These are phyloP conservation scores for Melieria omissa DNA, from an alignment of 2,888 invertebrate species.

Conservation along the genomic window DNA sequence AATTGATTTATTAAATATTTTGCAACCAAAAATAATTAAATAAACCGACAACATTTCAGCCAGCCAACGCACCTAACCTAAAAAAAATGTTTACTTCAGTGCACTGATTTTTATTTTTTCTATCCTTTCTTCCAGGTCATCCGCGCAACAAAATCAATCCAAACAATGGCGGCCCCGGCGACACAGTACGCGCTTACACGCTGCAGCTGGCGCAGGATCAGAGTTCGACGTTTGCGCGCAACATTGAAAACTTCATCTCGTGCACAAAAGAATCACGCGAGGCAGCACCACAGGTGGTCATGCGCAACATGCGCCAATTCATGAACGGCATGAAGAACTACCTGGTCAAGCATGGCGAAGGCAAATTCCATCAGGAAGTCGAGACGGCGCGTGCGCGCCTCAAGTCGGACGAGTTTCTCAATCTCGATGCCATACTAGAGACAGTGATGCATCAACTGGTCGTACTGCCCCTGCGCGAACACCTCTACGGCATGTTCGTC, in stretches of 20 bases:
- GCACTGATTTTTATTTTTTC: not conserved
- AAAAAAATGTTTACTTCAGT: not conserved
- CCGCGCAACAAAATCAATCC: slow-evolving; percentile 71
- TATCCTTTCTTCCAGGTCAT: slow-evolving; percentile 72
- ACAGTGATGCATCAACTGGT: slow-evolving; percentile 93
- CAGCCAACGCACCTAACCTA: too few species aligned
- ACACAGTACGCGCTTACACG: slow-evolving; percentile 81
- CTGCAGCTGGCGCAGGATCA: slow-evolving; percentile 84
- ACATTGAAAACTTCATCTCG: slow-evolving; percentile 92
- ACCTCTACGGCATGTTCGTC: slow-evolving; percentile 86
- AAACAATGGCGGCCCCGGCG: slow-evolving; percentile 71
- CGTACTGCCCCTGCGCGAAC: slow-evolving; percentile 84
- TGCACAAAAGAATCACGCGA: slow-evolving; percentile 93
- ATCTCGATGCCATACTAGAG: slow-evolving; percentile 94
- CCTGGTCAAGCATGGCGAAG: slow-evolving; percentile 93
- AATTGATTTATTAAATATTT: too few species aligned
- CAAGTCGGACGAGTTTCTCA: slow-evolving; percentile 90
- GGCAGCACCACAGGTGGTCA: slow-evolving; percentile 85
- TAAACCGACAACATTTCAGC: too few species aligned
- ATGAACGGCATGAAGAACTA: slow-evolving; percentile 99
- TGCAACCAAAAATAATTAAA: too few species aligned
- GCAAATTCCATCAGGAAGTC: slow-evolving; percentile 90
- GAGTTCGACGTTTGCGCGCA: slow-evolving; percentile 90
- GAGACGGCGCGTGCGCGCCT: slow-evolving; percentile 75
- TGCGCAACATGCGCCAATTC: slow-evolving; percentile 93